Conservation (phyloP, 2,888 invertebrate species). For the Campoletis raptor region DNA sequence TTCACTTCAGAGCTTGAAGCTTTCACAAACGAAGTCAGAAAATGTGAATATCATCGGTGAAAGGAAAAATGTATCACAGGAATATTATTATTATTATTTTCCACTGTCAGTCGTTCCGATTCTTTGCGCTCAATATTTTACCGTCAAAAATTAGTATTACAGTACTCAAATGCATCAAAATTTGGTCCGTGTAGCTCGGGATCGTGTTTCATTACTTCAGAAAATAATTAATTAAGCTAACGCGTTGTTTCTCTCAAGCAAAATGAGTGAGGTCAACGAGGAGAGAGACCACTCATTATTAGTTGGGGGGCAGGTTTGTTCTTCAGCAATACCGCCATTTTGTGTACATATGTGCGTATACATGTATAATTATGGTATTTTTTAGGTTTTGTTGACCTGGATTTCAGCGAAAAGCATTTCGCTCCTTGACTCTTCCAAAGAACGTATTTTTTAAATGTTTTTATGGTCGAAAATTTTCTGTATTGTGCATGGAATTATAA, state of each 20-base stretch:
- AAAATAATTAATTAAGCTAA: slow-evolving; percentile 64
- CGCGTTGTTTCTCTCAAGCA: slow-evolving; percentile 31
- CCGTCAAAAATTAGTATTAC: neutral
- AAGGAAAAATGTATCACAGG: neutral
- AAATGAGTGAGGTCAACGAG: slow-evolving; percentile 47
- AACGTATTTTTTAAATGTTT: neutral
- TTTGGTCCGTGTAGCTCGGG: slow-evolving; percentile 47
- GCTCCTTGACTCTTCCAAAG: neutral
- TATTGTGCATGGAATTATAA: neutral
- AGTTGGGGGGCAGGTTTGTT: slow-evolving; percentile 34
- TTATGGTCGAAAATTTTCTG: slow-evolving; percentile 3
- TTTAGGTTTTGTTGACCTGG: slow-evolving; percentile 15
- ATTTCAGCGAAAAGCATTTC: neutral
- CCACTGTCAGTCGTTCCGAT: neutral
- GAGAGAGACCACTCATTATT: slow-evolving; percentile 53
- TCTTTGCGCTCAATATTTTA: neutral
- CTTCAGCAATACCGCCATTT: slow-evolving; percentile 8
- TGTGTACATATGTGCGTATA: neutral
- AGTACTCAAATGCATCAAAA: neutral
- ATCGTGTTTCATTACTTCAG: slow-evolving; percentile 63
- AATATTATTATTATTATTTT: neutral
- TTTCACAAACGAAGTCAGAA: neutral
- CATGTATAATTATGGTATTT: slow-evolving; percentile 23
- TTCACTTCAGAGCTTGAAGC: neutral
- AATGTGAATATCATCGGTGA: neutral